Conservation (phyloP, 2,888 invertebrate genomes). For the Archips crataeganus region DNA sequence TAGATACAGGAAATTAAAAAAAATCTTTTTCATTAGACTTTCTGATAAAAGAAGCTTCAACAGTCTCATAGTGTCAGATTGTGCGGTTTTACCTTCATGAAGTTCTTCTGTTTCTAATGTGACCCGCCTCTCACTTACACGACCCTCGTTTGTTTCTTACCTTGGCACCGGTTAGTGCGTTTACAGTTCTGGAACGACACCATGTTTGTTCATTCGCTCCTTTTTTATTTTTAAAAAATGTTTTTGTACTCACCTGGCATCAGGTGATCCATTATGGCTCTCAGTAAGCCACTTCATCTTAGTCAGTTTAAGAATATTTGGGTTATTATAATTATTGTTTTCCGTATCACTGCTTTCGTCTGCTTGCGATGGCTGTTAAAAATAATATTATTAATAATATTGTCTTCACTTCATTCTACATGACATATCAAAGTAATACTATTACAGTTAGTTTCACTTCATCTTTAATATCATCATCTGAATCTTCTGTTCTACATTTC, state of each 20-base stretch:
- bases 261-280: constrained; percentile 58
- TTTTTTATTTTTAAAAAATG: constrained; percentile 3
- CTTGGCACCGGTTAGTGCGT: constrained; percentile 76
- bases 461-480: background rate
- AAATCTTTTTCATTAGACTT: background rate
- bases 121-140: constrained; percentile 30
- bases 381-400: background rate
- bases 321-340: constrained; percentile 48
- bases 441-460: background rate
- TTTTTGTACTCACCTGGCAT: constrained; percentile 66
- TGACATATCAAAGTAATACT: background rate
- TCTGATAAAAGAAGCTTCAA: no score
- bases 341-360: constrained; percentile 50
- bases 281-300: constrained; percentile 80
- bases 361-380: constrained; percentile 43
- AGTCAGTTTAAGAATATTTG: constrained; percentile 70
- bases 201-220: constrained; percentile 43
- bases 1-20: background rate
- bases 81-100: constrained; percentile 24
- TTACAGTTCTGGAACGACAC: constrained; percentile 74
- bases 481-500: constrained; percentile 17
- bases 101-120: constrained; percentile 13
- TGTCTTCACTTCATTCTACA: background rate
- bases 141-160: constrained; percentile 49
- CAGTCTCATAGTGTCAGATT: no score